Evolutionary conservation across 2,113 vertebrate genomes (phyloP).

Genomic region (Felis catus): DNA sequence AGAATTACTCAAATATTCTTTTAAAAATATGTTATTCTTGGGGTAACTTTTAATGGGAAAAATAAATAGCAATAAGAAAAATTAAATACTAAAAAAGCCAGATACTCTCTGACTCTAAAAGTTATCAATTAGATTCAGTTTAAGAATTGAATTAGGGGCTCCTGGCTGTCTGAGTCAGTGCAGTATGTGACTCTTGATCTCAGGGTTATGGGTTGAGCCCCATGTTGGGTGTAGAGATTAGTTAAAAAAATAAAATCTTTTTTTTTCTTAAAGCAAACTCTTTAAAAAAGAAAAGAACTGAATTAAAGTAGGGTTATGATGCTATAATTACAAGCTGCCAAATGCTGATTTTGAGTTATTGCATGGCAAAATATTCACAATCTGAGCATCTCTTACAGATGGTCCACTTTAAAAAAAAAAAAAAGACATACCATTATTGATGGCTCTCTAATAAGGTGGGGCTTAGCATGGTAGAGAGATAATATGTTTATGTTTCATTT

Average conservation of each 20-base stretch:
- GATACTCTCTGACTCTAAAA: not conserved
- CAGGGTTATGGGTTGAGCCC: not conserved
- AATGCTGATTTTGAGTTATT: not conserved
- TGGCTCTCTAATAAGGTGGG: not conserved
- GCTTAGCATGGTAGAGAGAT: not conserved
- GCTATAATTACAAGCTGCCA: not conserved
- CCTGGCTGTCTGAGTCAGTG: not conserved
- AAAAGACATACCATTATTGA: not conserved
- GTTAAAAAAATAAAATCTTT: not conserved
- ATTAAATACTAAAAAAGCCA: not conserved
- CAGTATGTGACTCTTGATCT: not conserved
- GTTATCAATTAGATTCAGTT: not conserved
- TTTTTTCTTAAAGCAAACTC: not conserved
- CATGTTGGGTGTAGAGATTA: not conserved
- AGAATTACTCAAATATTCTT: not conserved
- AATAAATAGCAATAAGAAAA: not conserved
- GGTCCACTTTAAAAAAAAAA: not conserved
- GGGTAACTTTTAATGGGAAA: not conserved
- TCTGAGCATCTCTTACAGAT: not conserved
- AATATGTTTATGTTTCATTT: not conserved
- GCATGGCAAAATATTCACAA: not conserved
- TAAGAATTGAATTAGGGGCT: not conserved
- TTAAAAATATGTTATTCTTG: not conserved
- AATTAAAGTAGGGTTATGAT: not conserved
- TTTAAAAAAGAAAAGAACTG: not conserved